phyloP scores from a whole-genome alignment of 2,113 vertebrate genomes.

The Paracanthobrama guichenoti region DNA sequence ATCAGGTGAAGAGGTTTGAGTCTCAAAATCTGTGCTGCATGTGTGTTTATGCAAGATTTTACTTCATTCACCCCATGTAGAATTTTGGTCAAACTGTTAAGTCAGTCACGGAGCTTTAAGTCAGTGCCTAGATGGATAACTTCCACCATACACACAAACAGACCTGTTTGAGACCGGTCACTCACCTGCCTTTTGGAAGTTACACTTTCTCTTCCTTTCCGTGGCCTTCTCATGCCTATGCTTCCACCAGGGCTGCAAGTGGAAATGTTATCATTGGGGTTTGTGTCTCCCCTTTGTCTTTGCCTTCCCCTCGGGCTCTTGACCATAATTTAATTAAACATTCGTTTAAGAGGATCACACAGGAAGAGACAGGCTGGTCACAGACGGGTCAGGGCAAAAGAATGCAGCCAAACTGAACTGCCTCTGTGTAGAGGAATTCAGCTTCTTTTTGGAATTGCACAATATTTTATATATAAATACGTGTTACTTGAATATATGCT shows the following conservation, averaged over 20 bases:
- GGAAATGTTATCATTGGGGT: slow-evolving; percentile 53
- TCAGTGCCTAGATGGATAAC: not conserved
- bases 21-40: not conserved
- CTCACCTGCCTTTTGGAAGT: slow-evolving; percentile 14
- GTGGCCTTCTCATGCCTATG: slow-evolving; percentile 35
- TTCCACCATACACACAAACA: not conserved
- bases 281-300: slow-evolving; percentile 41
- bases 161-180: slow-evolving; percentile 28
- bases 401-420: slow-evolving; percentile 29
- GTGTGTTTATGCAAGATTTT: not conserved
- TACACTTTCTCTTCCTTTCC: slow-evolving; percentile 40
- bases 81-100: not conserved
- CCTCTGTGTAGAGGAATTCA: slow-evolving; percentile 15
- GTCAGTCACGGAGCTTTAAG: slow-evolving; percentile 2
- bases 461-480: not conserved
- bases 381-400: slow-evolving; percentile 42
- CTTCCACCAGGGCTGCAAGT: slow-evolving; percentile 29
- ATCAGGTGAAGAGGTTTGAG: not conserved
- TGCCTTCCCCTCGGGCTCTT: slow-evolving; percentile 37
- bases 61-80: not conserved
- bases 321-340: slow-evolving; percentile 56
- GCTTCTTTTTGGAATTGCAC: not conserved
- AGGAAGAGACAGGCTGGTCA: slow-evolving; percentile 54
- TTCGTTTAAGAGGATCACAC: slow-evolving; percentile 49
- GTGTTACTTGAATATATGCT: not conserved